phyloP scores from a whole-genome alignment of 1,140 invertebrate species.

The Apis dorsata region DNA sequence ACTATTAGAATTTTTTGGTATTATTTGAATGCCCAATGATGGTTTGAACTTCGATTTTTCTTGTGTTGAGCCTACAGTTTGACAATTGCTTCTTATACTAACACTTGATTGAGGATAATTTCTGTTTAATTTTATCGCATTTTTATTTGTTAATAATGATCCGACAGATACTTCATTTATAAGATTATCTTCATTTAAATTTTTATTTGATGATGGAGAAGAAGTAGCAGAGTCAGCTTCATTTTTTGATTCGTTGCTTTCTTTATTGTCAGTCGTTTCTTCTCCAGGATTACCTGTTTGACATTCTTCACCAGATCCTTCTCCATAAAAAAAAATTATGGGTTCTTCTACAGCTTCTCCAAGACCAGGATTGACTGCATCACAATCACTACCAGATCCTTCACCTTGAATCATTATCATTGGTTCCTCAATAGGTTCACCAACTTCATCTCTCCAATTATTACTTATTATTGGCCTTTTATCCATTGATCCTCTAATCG shows the following conservation, averaged over 20 bases:
- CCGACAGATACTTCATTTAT: conserved; percentile 72
- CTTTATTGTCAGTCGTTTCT: conserved; percentile 70
- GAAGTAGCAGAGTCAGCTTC: conserved; percentile 62
- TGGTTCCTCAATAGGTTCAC: conserved; percentile 87
- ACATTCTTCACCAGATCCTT: conserved; percentile 87
- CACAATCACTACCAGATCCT: conserved; percentile 87
- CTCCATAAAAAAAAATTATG: conserved; percentile 86
- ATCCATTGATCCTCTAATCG: conserved; percentile 69
- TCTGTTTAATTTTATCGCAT: conserved; percentile 59
- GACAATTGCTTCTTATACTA: conserved; percentile 66
- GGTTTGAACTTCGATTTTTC: conserved; percentile 75
- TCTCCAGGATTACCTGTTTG: conserved; percentile 83
- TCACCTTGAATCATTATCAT: conserved; percentile 87
- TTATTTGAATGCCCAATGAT: conserved; percentile 77
- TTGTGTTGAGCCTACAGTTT: conserved; percentile 57
- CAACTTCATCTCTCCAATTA: conserved; percentile 79
- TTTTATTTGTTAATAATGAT: conserved; percentile 53
- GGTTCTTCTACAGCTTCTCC: conserved; percentile 87
- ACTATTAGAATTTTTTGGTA: conserved; percentile 65
- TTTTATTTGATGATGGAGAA: conserved; percentile 67
- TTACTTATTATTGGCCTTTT: conserved; percentile 65
- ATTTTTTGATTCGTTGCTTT: conserved; percentile 72
- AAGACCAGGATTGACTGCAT: conserved; percentile 80
- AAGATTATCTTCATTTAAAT: conserved; percentile 70
- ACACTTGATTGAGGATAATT: conserved; percentile 63